phyloP scores from a whole-genome alignment of 2,888 invertebrate species.

The Oxyteleia sp. region DNA sequence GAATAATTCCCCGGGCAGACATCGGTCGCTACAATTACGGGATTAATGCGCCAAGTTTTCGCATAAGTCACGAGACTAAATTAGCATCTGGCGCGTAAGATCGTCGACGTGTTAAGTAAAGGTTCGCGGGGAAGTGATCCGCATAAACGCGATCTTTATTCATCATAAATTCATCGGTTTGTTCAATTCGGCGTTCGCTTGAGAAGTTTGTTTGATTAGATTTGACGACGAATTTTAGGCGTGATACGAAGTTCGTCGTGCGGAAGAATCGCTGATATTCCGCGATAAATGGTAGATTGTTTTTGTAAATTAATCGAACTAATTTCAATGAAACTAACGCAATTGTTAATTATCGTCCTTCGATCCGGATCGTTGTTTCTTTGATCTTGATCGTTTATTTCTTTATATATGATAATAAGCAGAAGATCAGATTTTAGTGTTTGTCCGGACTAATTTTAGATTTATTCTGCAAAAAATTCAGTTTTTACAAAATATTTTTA shows the following conservation, averaged over 20 bases:
- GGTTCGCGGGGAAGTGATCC: conserved; percentile 36
- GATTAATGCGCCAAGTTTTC: conserved; percentile 49
- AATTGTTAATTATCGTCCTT: too few relatives aligned
- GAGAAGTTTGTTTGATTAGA: conserved; percentile 23
- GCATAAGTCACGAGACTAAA: conserved; percentile 44
- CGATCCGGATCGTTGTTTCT: too few relatives aligned
- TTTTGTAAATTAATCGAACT: too few relatives aligned
- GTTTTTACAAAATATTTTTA: too few relatives aligned
- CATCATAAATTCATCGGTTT: conserved; percentile 43
- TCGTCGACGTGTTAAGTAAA: conserved; percentile 48
- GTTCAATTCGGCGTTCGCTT: conserved; percentile 10
- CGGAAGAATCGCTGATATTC: too few relatives aligned
- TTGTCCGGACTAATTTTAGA: too few relatives aligned
- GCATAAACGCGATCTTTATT: conserved; percentile 43
- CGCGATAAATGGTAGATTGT: too few relatives aligned
- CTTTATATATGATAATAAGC: too few relatives aligned
- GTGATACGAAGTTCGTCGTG: neutral
- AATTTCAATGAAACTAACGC: too few relatives aligned
- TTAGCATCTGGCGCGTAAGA: conserved; percentile 44
- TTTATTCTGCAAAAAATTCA: too few relatives aligned
- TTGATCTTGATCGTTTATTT: too few relatives aligned
- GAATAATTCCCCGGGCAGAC: conserved; percentile 17
- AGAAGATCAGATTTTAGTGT: too few relatives aligned
- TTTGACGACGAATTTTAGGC: conserved; percentile 12
- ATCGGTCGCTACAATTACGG: conserved; percentile 28